Base-by-base conservation (phyloP, 2,888 invertebrate genomes). In the Lepidochitona cinerea region DNA sequence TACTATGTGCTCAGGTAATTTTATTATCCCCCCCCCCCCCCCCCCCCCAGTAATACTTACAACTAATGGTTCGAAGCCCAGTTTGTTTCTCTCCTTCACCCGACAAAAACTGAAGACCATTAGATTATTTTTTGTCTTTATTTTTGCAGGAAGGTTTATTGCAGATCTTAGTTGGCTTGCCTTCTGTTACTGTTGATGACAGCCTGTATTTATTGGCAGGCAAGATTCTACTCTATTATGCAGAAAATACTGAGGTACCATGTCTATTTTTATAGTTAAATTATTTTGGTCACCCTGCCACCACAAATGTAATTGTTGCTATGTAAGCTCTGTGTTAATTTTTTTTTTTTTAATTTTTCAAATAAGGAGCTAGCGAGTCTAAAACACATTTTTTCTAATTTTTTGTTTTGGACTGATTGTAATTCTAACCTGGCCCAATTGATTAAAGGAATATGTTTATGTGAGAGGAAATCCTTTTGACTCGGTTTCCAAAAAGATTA, bases 221-320 rank as follows among this genome's bases (percentile, higher is more conserved):
- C n/a, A 89, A 89, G 75, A 87, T 89, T 23, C 83, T 89, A 37
- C 84, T 89, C 36, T 89, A 89, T 77, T 89, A 83, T 76, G 88
- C 89, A 76, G 88, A 89, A 77, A 83, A 87, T 70, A 71, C 70
- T 68, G 75, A 83, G 77, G 89, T 88, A 76, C 3, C n/a, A 5
- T 49, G 3, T 12, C 41, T 1, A 49, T 1, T 49, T 4, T 49
- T n/a, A 23, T 4, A 23, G 7, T 49, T 49, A 49, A 18, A n/a
- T 2, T n/a, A 2, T n/a, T n/a, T n/a, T n/a, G n/a, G n/a, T n/a
- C n/a, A n/a, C n/a, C n/a, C n/a, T n/a, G n/a, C n/a, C n/a, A n/a
- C n/a, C n/a, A n/a, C n/a, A n/a, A n/a, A n/a, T n/a, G n/a, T n/a
- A n/a, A n/a, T n/a, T n/a, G n/a, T n/a, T n/a, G n/a, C n/a, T n/a